These are phyloP conservation scores for Latheticus oryzae DNA, from an alignment of 2,888 invertebrate genomes.

Conservation along the genomic window DNA sequence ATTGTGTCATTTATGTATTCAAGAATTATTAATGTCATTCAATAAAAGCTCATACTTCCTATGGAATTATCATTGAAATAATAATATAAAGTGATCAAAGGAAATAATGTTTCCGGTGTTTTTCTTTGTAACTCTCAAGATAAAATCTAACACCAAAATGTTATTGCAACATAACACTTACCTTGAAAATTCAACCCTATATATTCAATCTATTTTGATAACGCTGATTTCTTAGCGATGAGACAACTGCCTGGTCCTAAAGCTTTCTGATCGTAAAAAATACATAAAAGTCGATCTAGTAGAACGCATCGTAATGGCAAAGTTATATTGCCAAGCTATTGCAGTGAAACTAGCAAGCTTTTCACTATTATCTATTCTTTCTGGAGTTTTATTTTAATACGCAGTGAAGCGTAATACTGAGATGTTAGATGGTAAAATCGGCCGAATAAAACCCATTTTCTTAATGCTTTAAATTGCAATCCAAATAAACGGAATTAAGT, in stretches of 20 bases:
- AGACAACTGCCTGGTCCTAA: slow-evolving; percentile 52
- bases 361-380: slow-evolving; percentile 31
- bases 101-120: slow-evolving; percentile 24
- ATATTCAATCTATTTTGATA: slow-evolving; percentile 49
- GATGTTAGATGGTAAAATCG: slow-evolving; percentile 15
- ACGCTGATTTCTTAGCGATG: slow-evolving; percentile 52
- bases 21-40: too few relatives aligned
- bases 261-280: slow-evolving; percentile 57
- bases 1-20: slow-evolving; percentile 24
- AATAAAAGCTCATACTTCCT: too few relatives aligned
- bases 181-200: slow-evolving; percentile 9
- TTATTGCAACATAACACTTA: too few relatives aligned
- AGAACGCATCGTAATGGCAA: slow-evolving; percentile 58
- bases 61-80: too few relatives aligned
- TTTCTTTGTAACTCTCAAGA: too few relatives aligned
- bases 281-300: slow-evolving; percentile 61
- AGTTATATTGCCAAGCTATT: slow-evolving; percentile 57
- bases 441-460: slow-evolving; percentile 12
- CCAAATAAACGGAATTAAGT: too few relatives aligned
- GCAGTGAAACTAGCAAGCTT: slow-evolving; percentile 34
- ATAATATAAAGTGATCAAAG: slow-evolving; percentile 5
- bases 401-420: slow-evolving; percentile 24
- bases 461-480: too few relatives aligned
- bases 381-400: slow-evolving; percentile 30
- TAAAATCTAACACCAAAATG: too few relatives aligned